Evolutionary conservation across 2,888 invertebrate genomes (phyloP).

Genomic region (Tyria jacobaeae): DNA sequence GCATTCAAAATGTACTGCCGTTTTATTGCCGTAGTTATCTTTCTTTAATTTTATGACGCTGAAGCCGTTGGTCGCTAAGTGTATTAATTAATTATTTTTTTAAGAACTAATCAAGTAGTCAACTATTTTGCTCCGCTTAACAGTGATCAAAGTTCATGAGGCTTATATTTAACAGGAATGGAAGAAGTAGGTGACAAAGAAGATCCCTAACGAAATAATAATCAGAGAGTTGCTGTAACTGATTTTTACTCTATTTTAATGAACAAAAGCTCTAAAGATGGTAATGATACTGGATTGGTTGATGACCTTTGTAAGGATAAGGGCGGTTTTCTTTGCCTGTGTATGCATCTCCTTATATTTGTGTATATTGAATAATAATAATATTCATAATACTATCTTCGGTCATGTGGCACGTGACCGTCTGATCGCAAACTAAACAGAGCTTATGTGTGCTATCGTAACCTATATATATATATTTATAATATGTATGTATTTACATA

Average conservation of each 20-base stretch:
- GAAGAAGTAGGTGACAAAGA: background rate
- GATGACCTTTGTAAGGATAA: too few species aligned
- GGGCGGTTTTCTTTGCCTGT: too few species aligned
- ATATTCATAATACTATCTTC: too few species aligned
- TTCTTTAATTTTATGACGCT: background rate
- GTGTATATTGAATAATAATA: too few species aligned
- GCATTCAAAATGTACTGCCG: slow-evolving; percentile 24
- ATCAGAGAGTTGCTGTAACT: background rate
- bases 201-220: background rate
- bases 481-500: too few species aligned
- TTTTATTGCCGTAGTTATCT: slow-evolving; percentile 18
- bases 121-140: background rate
- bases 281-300: too few species aligned
- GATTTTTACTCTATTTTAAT: background rate
- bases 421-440: too few species aligned
- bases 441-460: too few species aligned
- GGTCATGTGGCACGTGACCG: too few species aligned
- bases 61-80: background rate
- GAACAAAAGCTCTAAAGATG: too few species aligned
- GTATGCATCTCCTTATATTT: too few species aligned
- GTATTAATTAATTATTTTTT: background rate
- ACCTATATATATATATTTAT: too few species aligned
- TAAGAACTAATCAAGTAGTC: background rate
- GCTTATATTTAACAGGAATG: background rate
- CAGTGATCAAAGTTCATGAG: background rate